phyloP scores from a whole-genome alignment of 1,140 invertebrate genomes.

The Danaus plexippus region DNA sequence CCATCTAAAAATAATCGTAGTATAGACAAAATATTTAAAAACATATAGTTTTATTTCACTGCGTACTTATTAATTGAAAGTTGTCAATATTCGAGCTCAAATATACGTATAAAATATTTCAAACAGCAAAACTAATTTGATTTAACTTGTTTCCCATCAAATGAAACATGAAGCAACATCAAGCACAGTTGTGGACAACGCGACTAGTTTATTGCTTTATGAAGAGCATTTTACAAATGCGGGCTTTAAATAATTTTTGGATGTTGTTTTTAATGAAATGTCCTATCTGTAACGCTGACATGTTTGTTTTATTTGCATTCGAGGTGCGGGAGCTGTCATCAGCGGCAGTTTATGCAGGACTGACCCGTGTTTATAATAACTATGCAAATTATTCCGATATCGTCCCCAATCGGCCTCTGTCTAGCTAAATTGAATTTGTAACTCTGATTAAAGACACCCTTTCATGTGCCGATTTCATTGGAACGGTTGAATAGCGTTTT shows the following conservation, averaged over 20 bases:
- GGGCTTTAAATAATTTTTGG: too few species aligned
- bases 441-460: slow-evolving; percentile 60
- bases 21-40: background rate
- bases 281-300: background rate
- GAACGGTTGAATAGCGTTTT: slow-evolving; percentile 21
- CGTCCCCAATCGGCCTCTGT: slow-evolving; percentile 46
- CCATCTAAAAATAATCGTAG: too few species aligned
- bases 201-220: too few species aligned
- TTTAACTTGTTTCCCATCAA: too few species aligned
- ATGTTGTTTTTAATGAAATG: too few species aligned
- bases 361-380: slow-evolving; percentile 68
- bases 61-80: slow-evolving; percentile 8
- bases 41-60: background rate
- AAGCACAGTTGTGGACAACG: too few species aligned
- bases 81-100: too few species aligned
- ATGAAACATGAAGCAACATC: too few species aligned
- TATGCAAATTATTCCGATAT: slow-evolving; percentile 67
- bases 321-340: slow-evolving; percentile 50
- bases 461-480: slow-evolving; percentile 47
- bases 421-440: slow-evolving; percentile 64
- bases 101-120: too few species aligned
- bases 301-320: slow-evolving; percentile 41
- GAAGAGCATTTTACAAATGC: too few species aligned
- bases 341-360: slow-evolving; percentile 51
- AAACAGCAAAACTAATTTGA: too few species aligned